Conservation (phyloP, 2,888 invertebrate species). For the Pseudoips prasinana region DNA sequence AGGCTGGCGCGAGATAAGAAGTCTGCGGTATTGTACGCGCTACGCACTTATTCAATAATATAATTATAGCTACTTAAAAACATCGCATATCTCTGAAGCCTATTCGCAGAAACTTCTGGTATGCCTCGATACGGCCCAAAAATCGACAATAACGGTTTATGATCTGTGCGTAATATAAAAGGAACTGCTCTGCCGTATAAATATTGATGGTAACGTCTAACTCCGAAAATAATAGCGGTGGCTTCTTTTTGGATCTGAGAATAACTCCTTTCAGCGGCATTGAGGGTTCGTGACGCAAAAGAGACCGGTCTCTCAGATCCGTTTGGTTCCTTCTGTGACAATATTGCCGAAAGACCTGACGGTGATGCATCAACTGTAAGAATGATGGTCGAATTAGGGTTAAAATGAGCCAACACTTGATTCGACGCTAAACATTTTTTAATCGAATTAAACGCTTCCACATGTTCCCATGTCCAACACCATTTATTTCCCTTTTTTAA, state of each 20-base stretch:
- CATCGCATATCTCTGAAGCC: conserved; percentile 8
- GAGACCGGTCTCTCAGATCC: not conserved
- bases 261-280: not conserved
- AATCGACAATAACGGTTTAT: no score
- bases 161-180: no score
- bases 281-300: not conserved
- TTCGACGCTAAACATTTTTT: conserved; percentile 21
- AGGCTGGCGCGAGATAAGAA: conserved; percentile 1
- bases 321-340: not conserved
- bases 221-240: not conserved
- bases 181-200: no score
- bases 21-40: conserved; percentile 4
- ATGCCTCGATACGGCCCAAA: conserved; percentile 5
- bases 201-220: not conserved
- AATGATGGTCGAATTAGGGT: conserved; percentile 21
- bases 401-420: conserved; percentile 20
- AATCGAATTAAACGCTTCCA: conserved; percentile 16
- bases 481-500: conserved; percentile 3
- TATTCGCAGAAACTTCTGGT: conserved; percentile 3
- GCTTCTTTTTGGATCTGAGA: not conserved
- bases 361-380: conserved; percentile 22
- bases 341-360: not conserved
- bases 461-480: conserved; percentile 7
- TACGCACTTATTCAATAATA: conserved; percentile 2
- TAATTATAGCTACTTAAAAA: conserved; percentile 1